Evolutionary conservation across 2,797 vertebrate species (phyloP), one percentile per base, ranked within the genome.

Genomic region (Tapera naevia): DNA sequence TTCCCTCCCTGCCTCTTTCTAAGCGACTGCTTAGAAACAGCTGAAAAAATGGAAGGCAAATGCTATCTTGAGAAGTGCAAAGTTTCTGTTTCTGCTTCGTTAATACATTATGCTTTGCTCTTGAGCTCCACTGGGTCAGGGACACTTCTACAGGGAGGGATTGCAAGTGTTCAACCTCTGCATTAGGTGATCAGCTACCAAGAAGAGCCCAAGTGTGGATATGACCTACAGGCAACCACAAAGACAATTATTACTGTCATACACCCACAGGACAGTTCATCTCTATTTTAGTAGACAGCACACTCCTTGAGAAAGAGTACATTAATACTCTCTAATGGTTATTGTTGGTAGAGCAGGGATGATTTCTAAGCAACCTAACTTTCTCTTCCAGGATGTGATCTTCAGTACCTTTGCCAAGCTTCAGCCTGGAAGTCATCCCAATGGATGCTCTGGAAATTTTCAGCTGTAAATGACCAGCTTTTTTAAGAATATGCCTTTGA

Each of bases 11-110:
- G 4, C 41, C 10, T 46, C 43, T 54, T 86, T 66, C 57, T 76
- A 84, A 95, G 91, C 53, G 48, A 75, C 45, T 89, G 33, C 9
- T 48, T 90, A 69, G 39, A 43, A 73, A 86, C 4, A 88, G 54
- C 45, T 80, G 57, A 62, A 84, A 74, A 92, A 91, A 87, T 24
- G n/a, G 64, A 91, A 89, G 57, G 48, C 28, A 86, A 89, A 79
- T 43, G 61, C 46, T 57, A 32, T n/a, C 35, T 35, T 9, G 21
- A 57, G 22, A 69, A 75, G 27, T 50, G 62, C 46, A 22, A 81
- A 39, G 8, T 74, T 86, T 83, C 76, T 75, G 48, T 33, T 27
- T 64, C 35, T 37, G n/a, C 57, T 91, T 70, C 81, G 69, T 83
- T 90, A 74, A 45, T 22, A n/a, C n/a, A n/a, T n/a, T n/a, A 43